Base-by-base conservation (phyloP, 2,797 vertebrate genomes). In the Rhincodon typus region DNA sequence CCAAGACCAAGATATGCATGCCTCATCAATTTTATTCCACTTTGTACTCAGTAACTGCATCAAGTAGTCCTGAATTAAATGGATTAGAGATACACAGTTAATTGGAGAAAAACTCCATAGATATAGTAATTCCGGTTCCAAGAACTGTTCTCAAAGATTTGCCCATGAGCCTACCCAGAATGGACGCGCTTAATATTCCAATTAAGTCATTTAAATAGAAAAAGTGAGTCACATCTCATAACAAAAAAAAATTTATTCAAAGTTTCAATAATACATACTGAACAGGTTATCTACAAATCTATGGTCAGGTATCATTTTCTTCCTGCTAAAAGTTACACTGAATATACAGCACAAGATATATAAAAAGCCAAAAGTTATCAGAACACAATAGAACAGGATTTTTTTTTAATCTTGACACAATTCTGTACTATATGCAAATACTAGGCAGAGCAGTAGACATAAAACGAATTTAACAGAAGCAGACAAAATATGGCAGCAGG, bases 211-310 rank as follows among this genome's bases (percentile, higher is more conserved):
- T 93, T 93, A 42, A 74, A 95, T 72, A 74, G 93, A n/a, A 94
- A 95, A 77, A 50, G 30, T 90, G 57, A 30, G 34, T 94, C 94
- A 95, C 70, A 95, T 53, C 46, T 77, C 34, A 19, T 95, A 95
- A 95, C 94, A 95, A 95, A 95, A 77, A 74, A 77, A 50, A 77
- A 95, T 95, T 95, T 95, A 95, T 95, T 95, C 94, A 95, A 95
- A 95, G 70, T 95, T 95, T 95, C 94, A 95, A 74, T 95, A 95
- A 95, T 95, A 95, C 94, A 95, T 95, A 95, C 94, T 95, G 94
- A 95, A 95, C 70, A 77, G 42, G 94, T 95, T 95, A 95, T 95
- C 94, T 95, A 95, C 94, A 95, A 95, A 95, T 95, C 94, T 95
- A 95, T 95, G 94, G 94, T 93, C 90, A 93, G 90, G 90, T 95